These are phyloP conservation scores for Cercopithecus mitis DNA, from an alignment of 2,797 vertebrate genomes.

Conservation along the genomic window DNA sequence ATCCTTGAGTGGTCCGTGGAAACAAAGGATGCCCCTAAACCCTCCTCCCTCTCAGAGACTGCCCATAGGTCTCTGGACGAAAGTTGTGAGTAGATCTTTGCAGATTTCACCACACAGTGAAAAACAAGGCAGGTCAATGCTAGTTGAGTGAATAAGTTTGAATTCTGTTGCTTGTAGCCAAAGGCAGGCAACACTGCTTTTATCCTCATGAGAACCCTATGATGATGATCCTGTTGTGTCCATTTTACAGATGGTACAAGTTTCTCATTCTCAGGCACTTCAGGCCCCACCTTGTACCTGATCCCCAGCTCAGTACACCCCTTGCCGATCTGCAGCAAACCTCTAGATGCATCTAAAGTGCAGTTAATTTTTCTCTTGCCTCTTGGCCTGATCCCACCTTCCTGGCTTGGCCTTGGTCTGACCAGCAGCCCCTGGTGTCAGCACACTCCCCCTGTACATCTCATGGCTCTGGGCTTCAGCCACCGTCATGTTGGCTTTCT, in stretches of 20 bases:
- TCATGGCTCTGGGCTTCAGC: not conserved
- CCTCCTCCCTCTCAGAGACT: not conserved
- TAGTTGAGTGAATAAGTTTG: not conserved
- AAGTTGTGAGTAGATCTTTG: not conserved
- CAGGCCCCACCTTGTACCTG: not conserved
- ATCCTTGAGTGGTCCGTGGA: not conserved
- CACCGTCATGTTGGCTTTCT: not conserved
- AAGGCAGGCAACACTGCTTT: not conserved
- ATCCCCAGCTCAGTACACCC: rapidly evolving
- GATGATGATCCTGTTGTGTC: not conserved
- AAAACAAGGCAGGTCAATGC: not conserved
- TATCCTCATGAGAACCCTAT: not conserved
- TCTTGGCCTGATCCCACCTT: not conserved
- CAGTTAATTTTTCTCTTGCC: not conserved
- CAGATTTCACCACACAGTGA: not conserved
- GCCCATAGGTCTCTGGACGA: not conserved
- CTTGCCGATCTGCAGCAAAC: not conserved
- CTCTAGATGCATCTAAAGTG: not conserved
- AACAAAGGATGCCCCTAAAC: not conserved
- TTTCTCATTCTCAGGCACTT: not conserved
- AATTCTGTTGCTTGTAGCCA: not conserved
- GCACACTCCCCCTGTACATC: too few relatives aligned
- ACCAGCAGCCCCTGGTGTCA: not conserved
- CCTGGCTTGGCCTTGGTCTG: not conserved
- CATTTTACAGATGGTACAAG: not conserved